phyloP scores from a whole-genome alignment of 2,113 vertebrate genomes.

The Anolis sagrei region DNA sequence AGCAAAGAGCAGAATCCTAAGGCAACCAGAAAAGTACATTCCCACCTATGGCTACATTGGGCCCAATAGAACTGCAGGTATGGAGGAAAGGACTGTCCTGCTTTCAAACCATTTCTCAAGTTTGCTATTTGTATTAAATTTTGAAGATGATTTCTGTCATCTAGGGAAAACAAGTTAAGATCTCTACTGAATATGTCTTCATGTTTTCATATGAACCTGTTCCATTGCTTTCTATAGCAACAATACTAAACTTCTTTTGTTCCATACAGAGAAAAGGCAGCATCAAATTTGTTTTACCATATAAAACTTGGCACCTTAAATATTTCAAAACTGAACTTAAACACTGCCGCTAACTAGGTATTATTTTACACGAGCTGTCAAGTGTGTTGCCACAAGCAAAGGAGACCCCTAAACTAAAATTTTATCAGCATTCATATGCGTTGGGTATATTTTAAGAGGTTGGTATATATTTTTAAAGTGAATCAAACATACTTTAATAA shows the following conservation, averaged over 20 bases:
- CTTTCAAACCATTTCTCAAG: neutral
- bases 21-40: neutral
- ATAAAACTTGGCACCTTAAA: neutral
- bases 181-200: too few relatives aligned
- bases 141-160: neutral
- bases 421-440: neutral
- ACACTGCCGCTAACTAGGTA: neutral
- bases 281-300: neutral
- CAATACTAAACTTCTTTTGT: neutral
- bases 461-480: neutral
- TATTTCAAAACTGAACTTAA: neutral
- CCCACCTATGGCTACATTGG: neutral
- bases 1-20: neutral
- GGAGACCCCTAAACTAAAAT: neutral
- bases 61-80: neutral
- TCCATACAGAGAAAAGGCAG: neutral
- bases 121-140: neutral
- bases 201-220: neutral
- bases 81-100: neutral
- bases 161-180: neutral
- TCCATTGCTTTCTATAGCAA: neutral
- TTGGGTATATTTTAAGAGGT: neutral
- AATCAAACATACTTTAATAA: neutral
- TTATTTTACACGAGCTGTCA: neutral
- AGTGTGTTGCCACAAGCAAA: neutral